Evolutionary conservation across 2,888 invertebrate genomes (phyloP), one percentile per base, ranked within the genome.

Genomic region (Watsonalla binaria): DNA sequence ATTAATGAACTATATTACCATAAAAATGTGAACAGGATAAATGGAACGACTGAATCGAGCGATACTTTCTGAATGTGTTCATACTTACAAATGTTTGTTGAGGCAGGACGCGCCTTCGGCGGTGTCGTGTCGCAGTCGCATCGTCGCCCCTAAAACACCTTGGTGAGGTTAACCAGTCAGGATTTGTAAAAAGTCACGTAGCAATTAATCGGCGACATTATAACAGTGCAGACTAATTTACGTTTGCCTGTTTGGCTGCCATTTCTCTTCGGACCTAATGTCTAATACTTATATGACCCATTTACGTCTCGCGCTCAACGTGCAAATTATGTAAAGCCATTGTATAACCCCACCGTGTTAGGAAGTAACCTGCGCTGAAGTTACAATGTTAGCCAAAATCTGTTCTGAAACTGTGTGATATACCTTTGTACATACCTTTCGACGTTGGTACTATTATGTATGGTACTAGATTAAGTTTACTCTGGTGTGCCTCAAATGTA

Each of bases 201-300:
- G 70, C 64, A 68, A 69, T 72, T 69, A 72, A 62, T 65, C 49
- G 58, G 52, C 53, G 59, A 52, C 61, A 59, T 62, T 62, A 63
- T 51, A 60, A 45, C 57, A 46, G 59, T 57, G 62, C 59, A 60
- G 63, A 67, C 62, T 69, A 65, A 71, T 70, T 65, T 53, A 63
- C 56, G 58, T 62, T 67, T 61, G 59, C 58, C 51, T 61, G 61
- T 53, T 58, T 59, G 55, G 51, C 57, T 54, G 55, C 58, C 63
- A 65, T 69, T 65, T 62, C 60, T 68, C 60, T 61, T 55, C 47
- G 53, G 51, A 53, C 61, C 62, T 65, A 54, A 51, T 46, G 37
- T 50, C 52, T 55, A 55, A 55, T 54, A 59, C 53, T 59, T 56
- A 62, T 61, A 57, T 57, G 58, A 64, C 68, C 61, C 52, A 68